These are phyloP conservation scores for Hippoglossus stenolepis DNA, from an alignment of 2,113 vertebrate species.

Conservation along the genomic window DNA sequence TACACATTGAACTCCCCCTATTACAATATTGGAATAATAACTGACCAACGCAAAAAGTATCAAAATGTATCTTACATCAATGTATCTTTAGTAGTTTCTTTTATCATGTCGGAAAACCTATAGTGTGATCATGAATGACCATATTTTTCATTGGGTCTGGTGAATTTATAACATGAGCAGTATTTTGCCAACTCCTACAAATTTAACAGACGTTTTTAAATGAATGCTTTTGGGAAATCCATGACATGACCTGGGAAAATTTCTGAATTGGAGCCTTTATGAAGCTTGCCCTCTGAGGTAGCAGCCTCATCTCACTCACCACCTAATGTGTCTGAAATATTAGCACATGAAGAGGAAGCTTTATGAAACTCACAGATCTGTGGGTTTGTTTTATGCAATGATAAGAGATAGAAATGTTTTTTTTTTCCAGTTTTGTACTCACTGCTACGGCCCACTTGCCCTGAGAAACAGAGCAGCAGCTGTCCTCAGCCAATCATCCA, in stretches of 20 bases:
- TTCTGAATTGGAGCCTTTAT: constrained; percentile 17
- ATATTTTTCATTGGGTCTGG: no score
- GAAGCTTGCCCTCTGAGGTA: constrained; percentile 5
- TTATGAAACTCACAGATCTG: constrained; percentile 8
- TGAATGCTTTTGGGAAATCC: no score
- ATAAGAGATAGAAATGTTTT: constrained; percentile 44
- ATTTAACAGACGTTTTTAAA: no score
- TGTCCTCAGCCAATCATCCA: constrained; percentile 65
- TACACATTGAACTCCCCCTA: no score
- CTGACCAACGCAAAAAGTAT: no score
- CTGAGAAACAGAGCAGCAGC: constrained; percentile 59
- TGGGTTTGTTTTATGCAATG: constrained; percentile 32
- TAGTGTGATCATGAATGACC: no score
- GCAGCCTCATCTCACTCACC: constrained; percentile 19
- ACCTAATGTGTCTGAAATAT: constrained; percentile 36
- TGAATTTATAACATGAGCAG: no score
- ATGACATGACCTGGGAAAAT: not conserved
- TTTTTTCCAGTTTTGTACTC: constrained; percentile 21
- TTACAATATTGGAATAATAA: no score
- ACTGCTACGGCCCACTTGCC: constrained; percentile 43
- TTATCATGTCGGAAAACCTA: no score
- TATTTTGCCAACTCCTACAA: no score
- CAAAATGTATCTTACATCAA: no score
- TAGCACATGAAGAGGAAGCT: constrained; percentile 32
- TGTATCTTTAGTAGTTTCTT: no score